phyloP scores from a whole-genome alignment of 2,113 vertebrate genomes.

The Melanotaenia duboulayi region DNA sequence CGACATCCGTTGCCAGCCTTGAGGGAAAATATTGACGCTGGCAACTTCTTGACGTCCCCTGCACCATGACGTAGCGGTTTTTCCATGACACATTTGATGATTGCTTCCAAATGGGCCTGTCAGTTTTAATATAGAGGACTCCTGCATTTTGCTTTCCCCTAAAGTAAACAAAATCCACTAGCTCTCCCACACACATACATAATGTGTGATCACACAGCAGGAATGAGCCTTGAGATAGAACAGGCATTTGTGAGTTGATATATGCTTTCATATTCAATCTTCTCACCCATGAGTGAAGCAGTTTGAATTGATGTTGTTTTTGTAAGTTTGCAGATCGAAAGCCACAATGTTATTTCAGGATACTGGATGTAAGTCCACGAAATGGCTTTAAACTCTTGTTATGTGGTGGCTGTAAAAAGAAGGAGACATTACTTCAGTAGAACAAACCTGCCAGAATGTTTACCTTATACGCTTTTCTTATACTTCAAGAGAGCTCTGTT shows the following conservation, averaged over 20 bases:
- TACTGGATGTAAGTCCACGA: slow-evolving; percentile 58
- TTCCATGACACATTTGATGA: slow-evolving; percentile 86
- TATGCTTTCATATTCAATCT: slow-evolving; percentile 75
- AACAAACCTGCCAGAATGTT: slow-evolving; percentile 50
- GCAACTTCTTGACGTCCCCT: slow-evolving; percentile 65
- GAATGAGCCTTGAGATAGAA: slow-evolving; percentile 70
- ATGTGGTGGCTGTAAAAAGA: slow-evolving; percentile 38
- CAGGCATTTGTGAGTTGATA: slow-evolving; percentile 73
- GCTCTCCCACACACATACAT: slow-evolving; percentile 52
- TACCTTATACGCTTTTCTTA: slow-evolving; percentile 40
- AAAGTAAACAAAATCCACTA: slow-evolving; percentile 79
- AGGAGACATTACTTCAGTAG: slow-evolving; percentile 26
- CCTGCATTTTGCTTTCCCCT: slow-evolving; percentile 76
- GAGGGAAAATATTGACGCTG: slow-evolving; percentile 83
- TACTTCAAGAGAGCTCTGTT: slow-evolving; percentile 16
- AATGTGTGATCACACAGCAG: slow-evolving; percentile 62
- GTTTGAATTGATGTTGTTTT: slow-evolving; percentile 70
- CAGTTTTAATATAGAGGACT: slow-evolving; percentile 79
- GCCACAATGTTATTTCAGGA: slow-evolving; percentile 66
- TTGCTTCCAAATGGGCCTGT: slow-evolving; percentile 85
- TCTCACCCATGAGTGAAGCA: slow-evolving; percentile 54
- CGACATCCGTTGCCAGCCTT: slow-evolving; percentile 60
- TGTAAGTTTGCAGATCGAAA: slow-evolving; percentile 67
- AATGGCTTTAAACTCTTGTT: slow-evolving; percentile 43
- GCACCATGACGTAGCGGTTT: slow-evolving; percentile 79